Conservation (phyloP, 2,888 invertebrate genomes). For the Stegophylla sp. region DNA sequence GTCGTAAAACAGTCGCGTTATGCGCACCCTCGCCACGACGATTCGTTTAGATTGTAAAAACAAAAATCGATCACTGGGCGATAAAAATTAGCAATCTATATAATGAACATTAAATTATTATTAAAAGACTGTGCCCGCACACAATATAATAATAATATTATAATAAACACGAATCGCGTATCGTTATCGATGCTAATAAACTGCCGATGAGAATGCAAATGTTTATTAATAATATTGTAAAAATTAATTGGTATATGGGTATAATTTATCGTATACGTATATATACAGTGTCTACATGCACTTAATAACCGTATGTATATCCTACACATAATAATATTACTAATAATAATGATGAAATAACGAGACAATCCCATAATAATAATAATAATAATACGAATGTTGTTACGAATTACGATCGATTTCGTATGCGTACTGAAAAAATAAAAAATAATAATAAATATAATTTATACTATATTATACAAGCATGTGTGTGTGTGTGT, state of each 20-base stretch:
- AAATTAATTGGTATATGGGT: neutral
- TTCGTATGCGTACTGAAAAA: neutral
- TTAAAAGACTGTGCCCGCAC: neutral
- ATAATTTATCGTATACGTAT: neutral
- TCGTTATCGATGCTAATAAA: constrained; percentile 20
- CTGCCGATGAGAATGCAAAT: neutral
- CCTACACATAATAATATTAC: neutral
- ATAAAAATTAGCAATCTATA: neutral
- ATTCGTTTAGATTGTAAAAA: neutral
- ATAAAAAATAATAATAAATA: too few relatives aligned
- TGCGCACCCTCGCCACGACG: neutral
- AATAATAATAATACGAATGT: neutral
- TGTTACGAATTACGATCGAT: neutral
- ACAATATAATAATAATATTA: neutral
- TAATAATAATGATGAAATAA: neutral
- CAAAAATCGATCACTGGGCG: neutral
- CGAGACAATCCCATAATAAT: neutral
- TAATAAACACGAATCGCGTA: neutral
- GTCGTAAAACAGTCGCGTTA: neutral
- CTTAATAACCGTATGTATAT: neutral
- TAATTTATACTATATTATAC: too few relatives aligned
- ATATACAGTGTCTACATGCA: neutral
- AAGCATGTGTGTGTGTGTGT: too few relatives aligned
- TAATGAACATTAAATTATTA: neutral
- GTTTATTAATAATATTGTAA: constrained; percentile 24